Evolutionary conservation across 2,888 invertebrate species (phyloP).

Genomic region (Mamestra brassicae): DNA sequence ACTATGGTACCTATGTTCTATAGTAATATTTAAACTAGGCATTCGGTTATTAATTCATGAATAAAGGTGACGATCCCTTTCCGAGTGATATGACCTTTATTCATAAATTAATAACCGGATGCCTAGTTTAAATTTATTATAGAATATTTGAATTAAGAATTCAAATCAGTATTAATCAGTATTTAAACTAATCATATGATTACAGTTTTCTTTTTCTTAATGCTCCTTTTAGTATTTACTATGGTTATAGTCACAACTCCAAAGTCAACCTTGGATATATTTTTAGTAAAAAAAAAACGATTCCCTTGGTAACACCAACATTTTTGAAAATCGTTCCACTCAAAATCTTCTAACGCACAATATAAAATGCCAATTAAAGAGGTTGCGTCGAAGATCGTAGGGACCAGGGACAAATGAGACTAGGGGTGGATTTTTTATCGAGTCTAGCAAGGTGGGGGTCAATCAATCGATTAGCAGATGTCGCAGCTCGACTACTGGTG

Average conservation of each 20-base stretch:
- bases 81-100: no score
- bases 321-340: neutral
- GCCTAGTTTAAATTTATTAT: neutral
- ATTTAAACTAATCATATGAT: no score
- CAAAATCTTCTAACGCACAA: constrained; percentile 15
- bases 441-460: constrained; percentile 82
- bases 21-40: no score
- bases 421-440: constrained; percentile 82
- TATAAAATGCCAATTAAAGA: constrained; percentile 74
- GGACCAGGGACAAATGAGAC: constrained; percentile 76
- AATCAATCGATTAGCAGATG: constrained; percentile 90
- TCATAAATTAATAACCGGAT: neutral
- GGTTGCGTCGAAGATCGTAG: constrained; percentile 62
- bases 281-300: neutral
- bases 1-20: no score
- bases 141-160: no score
- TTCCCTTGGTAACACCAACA: no score
- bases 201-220: no score
- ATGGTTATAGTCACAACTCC: neutral
- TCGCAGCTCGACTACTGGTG: constrained; percentile 87
- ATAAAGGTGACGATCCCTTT: no score
- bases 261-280: neutral
- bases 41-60: no score
- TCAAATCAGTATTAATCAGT: no score
- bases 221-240: neutral